Percentiles rank a stretch among this genome's conserved stretches.
Conservation (phyloP, 1,140 invertebrate species). For the Kradibia gibbosae region DNA sequence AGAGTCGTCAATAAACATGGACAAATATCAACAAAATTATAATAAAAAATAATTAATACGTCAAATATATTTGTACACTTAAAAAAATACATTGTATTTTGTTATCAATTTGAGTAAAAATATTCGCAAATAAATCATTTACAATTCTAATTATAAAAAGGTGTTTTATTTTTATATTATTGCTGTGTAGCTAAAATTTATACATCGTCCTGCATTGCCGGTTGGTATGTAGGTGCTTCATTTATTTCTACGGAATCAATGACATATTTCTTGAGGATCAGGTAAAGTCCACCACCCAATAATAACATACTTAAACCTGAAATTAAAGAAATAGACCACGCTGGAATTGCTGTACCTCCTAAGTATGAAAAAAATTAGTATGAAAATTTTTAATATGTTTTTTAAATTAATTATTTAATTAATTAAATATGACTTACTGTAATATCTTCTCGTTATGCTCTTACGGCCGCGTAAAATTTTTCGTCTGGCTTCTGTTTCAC, state of each 20-base stretch:
- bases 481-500: slow-evolving; percentile 80
- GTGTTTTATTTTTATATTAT: slow-evolving; percentile 1
- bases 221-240: slow-evolving; percentile 62
- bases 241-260: slow-evolving; percentile 62
- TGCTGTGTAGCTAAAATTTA: slow-evolving; percentile 14
- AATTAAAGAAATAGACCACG: slow-evolving; percentile 81
- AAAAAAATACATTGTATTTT: slow-evolving; percentile 37
- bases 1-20: background rate
- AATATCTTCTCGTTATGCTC: slow-evolving; percentile 81
- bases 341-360: slow-evolving; percentile 79
- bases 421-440: slow-evolving; percentile 75
- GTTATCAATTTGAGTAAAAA: slow-evolving; percentile 15
- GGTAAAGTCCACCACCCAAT: slow-evolving; percentile 78
- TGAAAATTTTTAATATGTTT: background rate
- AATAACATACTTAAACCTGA: slow-evolving; percentile 78
- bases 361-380: slow-evolving; percentile 1
- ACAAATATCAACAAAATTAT: slow-evolving; percentile 18
- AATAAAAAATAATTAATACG: slow-evolving; percentile 49
- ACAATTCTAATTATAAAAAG: slow-evolving; percentile 24
- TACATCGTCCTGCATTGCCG: slow-evolving; percentile 64
- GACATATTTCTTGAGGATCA: slow-evolving; percentile 79
- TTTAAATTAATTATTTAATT: background rate
- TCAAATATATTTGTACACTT: slow-evolving; percentile 53
- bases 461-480: slow-evolving; percentile 83
- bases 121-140: slow-evolving; percentile 39